Evolutionary conservation across 2,113 vertebrate genomes (phyloP), one percentile per base, ranked within the genome.

Genomic region (Hyperopisus bebe): DNA sequence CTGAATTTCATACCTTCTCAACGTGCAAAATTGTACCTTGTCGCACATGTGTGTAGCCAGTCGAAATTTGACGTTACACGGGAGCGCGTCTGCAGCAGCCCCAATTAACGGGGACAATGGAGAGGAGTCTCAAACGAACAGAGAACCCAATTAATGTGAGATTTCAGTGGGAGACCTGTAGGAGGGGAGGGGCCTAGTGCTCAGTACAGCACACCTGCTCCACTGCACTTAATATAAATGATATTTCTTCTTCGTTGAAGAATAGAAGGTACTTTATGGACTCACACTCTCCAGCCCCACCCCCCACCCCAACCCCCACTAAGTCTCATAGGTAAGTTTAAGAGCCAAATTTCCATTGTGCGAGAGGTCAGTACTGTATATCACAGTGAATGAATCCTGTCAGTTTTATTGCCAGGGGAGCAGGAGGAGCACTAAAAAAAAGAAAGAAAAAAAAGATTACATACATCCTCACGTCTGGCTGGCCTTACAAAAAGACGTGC

Each of bases 341-440:
- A 96, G 94, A 95, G 94, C 95, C 95, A 94, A 94, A 95, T 96
- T 96, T 95, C 95, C 94, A 96, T 96, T 96, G 95, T 96, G 95
- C 95, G 95, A 96, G 95, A 95, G 96, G 95, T 94, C 95, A 94
- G 94, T 96, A 51, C 85, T 51, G 85, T 86, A 96, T 95, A 96
- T 96, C 95, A 96, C 94, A 51, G 92, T 89, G 95, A 96, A 96
- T 96, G 96, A 96, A 95, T 95, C 95, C 95, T 96, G 95, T 96
- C 96, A 96, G 90, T 95, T 96, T 96, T 96, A 96, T 96, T 95
- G 95, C 95, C 95, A 92, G 93, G 93, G 94, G 94, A 95, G 94
- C 94, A 94, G 90, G 92, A 94, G 94, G 6, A 91, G 92, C 93
- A 92, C 93, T 91, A 88, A 95, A 96, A 95, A 96, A 96, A 96